Evolutionary conservation across 2,888 invertebrate species (phyloP), one percentile per base, ranked within the genome.

Genomic region (Autographa pulchrina): DNA sequence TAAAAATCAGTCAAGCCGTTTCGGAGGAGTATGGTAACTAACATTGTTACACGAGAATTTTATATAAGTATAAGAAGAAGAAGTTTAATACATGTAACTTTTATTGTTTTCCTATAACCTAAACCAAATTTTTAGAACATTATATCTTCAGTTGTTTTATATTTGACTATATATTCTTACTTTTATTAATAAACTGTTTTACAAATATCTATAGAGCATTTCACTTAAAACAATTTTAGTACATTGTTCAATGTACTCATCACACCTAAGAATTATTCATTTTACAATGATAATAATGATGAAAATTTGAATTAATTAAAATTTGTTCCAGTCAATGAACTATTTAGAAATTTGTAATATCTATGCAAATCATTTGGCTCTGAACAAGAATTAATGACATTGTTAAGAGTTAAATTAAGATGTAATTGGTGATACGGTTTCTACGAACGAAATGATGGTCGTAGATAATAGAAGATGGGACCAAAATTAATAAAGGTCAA

Each of bases 231-330:
- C 5, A 43, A 43, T 16, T 14, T 16, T 14, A 16, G 16, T 43
- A 5, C 2, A 16, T 43, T 43, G 2, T 58, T 5, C 38, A 20
- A 58, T 18, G 20, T n/a, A 65, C n/a, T 43, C 43, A 58, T 65
- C 58, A 13, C 18, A 65, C 65, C 35, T 31, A 9, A 48, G 25
- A 20, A 16, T 32, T 41, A 13, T 11, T 63, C 43, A 11, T 20
- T 25, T 60, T 31, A 25, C 58, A 18, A 13, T 20, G 11, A 35
- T 18, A 54, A 35, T 20, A 43, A 43, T 48, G 63, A 48, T 13
- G 35, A 69, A 69, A 48, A n/a, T 48, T 16, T 48, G 7, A 43
- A 16, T 59, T 31, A n/a, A 56, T 70, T 62, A 48, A 48, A 59
- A 59, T 63, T 48, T 48, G 20, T 52, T 14, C 60, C 14, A 60